These are phyloP conservation scores for Polyodon spathula DNA, from an alignment of 2,113 vertebrate genomes.

Conservation along the genomic window DNA sequence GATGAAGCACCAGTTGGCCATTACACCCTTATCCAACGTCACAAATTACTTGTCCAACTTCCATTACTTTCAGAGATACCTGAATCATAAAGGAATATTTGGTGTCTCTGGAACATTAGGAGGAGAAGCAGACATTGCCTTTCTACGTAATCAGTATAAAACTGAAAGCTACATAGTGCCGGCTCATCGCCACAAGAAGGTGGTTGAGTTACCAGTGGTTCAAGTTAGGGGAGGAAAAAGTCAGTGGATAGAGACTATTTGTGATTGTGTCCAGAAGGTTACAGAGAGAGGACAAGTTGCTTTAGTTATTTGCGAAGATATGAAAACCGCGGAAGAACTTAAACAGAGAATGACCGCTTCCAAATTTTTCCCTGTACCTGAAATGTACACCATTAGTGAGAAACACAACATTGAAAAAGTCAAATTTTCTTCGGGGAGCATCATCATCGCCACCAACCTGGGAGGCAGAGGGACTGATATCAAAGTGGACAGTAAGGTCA, in stretches of 20 bases:
- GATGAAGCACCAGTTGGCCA: conserved; percentile 26
- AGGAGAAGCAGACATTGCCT: conserved; percentile 17
- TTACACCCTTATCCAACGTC: conserved; percentile 24
- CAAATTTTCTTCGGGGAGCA: conserved; percentile 13
- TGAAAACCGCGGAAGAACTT: conserved; percentile 28
- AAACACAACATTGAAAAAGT: conserved; percentile 22
- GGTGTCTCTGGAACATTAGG: conserved; percentile 33
- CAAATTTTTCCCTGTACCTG: background rate
- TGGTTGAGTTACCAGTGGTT: conserved; percentile 19
- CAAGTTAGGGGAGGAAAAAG: conserved; percentile 17
- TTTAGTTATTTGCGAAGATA: conserved; percentile 26
- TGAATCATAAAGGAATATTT: conserved; percentile 21
- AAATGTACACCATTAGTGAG: conserved; percentile 28
- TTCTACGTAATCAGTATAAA: conserved; percentile 24
- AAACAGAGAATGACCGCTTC: conserved; percentile 11
- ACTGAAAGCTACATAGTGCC: conserved; percentile 19
- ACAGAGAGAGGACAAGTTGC: conserved; percentile 18
- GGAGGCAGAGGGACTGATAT: conserved; percentile 24
- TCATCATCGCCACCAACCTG: conserved; percentile 27
- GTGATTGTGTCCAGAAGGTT: conserved; percentile 12
- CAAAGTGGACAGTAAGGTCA: conserved; percentile 18
- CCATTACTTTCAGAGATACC: conserved; percentile 26
- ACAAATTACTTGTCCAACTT: conserved; percentile 34
- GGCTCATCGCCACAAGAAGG: conserved; percentile 19
- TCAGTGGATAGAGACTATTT: conserved; percentile 17